Evolutionary conservation across 2,113 vertebrate species (phyloP).

Genomic region (Seriola quinqueradiata): DNA sequence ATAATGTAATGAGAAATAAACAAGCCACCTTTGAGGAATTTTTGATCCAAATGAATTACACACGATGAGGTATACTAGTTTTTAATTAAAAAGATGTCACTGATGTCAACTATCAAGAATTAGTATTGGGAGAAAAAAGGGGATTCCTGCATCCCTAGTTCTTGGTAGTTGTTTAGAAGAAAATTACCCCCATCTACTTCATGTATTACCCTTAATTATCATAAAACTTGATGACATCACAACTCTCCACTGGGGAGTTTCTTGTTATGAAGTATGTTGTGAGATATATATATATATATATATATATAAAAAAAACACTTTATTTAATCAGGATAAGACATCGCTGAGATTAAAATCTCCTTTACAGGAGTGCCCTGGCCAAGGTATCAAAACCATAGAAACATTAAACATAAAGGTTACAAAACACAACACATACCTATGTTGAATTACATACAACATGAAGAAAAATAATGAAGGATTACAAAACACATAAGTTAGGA

Average conservation of each 20-base stretch:
- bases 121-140: too few relatives aligned
- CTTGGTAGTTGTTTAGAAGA: too few relatives aligned
- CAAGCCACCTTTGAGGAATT: constrained; percentile 10
- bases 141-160: too few relatives aligned
- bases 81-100: too few relatives aligned
- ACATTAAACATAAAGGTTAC: not conserved
- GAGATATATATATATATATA: too few relatives aligned
- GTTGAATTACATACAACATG: not conserved
- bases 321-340: too few relatives aligned
- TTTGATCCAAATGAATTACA: constrained; percentile 21
- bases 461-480: not conserved
- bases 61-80: too few relatives aligned
- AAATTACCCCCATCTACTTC: not conserved
- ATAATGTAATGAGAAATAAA: not conserved
- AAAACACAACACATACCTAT: not conserved
- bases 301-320: too few relatives aligned
- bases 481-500: not conserved
- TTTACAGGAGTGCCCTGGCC: not conserved
- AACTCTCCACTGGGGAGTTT: too few relatives aligned
- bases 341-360: too few relatives aligned
- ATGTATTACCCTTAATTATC: not conserved
- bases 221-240: not conserved
- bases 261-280: too few relatives aligned
- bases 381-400: not conserved
- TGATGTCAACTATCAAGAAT: too few relatives aligned